A percentile compares a stretch with the other conserved stretches of the same genome.
These are phyloP conservation scores for Luperina testacea DNA, from an alignment of 2,888 invertebrate genomes.

Conservation along the genomic window DNA sequence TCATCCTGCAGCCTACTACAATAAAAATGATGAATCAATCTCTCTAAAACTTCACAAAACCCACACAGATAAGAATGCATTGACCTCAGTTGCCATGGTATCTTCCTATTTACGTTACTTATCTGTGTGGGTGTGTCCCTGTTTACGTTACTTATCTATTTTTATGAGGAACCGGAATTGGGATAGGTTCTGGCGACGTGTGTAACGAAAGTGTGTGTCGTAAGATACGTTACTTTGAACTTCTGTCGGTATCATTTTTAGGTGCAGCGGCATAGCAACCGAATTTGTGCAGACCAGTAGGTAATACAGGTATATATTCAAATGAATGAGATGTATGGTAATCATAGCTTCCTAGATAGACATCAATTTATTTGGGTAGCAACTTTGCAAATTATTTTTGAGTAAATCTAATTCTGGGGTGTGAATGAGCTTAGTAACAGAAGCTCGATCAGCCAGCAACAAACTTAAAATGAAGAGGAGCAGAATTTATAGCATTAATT, in stretches of 20 bases:
- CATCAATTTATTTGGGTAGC: neutral
- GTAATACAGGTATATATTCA: too few species aligned
- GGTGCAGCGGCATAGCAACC: conserved; percentile 18
- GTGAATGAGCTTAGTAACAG: neutral
- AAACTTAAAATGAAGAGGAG: neutral
- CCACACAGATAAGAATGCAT: conserved; percentile 40
- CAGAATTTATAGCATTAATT: neutral
- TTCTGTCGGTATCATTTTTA: neutral
- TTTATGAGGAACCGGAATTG: conserved; percentile 67
- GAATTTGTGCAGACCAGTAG: neutral
- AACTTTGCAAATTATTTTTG: neutral
- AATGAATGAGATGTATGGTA: neutral
- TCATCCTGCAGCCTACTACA: neutral
- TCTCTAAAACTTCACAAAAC: conserved; percentile 33
- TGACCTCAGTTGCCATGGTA: conserved; percentile 48
- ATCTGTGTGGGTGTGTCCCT: conserved; percentile 54
- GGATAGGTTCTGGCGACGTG: conserved; percentile 62
- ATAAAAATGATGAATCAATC: conserved; percentile 24
- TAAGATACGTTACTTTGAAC: conserved; percentile 13
- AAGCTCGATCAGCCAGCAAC: neutral
- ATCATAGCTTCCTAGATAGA: neutral
- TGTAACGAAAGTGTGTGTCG: conserved; percentile 47
- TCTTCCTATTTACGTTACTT: conserved; percentile 58
- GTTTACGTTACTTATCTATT: conserved; percentile 70
- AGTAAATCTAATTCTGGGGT: neutral